phyloP scores from a whole-genome alignment of 92 coral and sea anemone species.

The Porites cylindrica region DNA sequence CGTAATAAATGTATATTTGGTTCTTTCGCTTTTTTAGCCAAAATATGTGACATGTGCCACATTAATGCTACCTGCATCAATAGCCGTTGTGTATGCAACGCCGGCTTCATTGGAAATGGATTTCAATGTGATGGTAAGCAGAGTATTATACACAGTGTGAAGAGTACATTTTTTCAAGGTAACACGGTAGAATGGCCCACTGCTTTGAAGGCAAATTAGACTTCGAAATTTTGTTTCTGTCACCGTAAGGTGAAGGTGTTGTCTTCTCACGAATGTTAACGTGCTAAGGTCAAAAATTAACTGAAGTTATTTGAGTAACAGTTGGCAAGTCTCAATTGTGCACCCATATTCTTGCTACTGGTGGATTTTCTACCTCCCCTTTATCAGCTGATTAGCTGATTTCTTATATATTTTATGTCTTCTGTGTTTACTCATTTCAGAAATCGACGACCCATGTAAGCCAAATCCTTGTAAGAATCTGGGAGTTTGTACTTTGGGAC shows the following conservation, averaged over 20 bases:
- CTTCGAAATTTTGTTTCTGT: too few relatives aligned
- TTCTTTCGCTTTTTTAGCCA: slow-evolving; percentile 10
- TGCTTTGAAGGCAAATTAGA: not conserved
- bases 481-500: slow-evolving; percentile 79
- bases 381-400: too few relatives aligned
- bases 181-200: not conserved
- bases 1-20: too few relatives aligned
- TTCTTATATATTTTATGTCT: too few relatives aligned
- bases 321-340: too few relatives aligned
- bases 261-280: too few relatives aligned
- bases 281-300: too few relatives aligned
- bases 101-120: slow-evolving; percentile 81
- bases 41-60: slow-evolving; percentile 77
- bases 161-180: not conserved
- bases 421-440: slow-evolving; percentile 18
- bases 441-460: slow-evolving; percentile 64
- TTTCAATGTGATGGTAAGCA: slow-evolving; percentile 71
- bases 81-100: slow-evolving; percentile 75
- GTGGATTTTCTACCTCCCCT: too few relatives aligned
- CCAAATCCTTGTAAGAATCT: slow-evolving; percentile 89
- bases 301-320: too few relatives aligned
- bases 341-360: too few relatives aligned
- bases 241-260: too few relatives aligned
- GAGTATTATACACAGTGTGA: not conserved
- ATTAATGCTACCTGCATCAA: slow-evolving; percentile 74